These are phyloP conservation scores for Oryzias celebensis DNA, from an alignment of 2,113 vertebrate genomes.

Conservation along the genomic window DNA sequence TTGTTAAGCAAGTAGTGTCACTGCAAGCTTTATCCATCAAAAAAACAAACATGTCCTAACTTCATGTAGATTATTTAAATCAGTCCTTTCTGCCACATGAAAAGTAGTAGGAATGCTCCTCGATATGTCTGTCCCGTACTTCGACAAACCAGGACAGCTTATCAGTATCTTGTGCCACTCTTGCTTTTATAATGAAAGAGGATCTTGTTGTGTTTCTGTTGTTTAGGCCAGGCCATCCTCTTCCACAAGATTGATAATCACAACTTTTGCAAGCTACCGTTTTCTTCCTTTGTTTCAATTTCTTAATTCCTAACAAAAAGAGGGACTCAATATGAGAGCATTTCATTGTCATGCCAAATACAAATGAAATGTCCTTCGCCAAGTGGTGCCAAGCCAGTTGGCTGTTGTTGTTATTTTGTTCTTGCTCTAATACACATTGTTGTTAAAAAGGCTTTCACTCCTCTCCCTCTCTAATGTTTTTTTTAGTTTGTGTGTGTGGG, in stretches of 20 bases:
- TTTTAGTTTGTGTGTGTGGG: conserved; percentile 33
- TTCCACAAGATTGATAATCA: conserved; percentile 32
- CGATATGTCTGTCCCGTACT: conserved; percentile 12
- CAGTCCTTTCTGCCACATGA: neutral
- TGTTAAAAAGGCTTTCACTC: conserved; percentile 57
- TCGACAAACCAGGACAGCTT: conserved; percentile 11
- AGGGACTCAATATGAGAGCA: conserved; percentile 14
- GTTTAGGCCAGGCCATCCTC: conserved; percentile 1
- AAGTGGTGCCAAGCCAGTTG: conserved; percentile 73
- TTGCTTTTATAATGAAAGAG: conserved; percentile 25
- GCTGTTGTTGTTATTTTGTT: conserved; percentile 67
- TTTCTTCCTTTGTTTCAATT: conserved; percentile 15
- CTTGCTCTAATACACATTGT: conserved; percentile 63
- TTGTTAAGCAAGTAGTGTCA: too few species aligned
- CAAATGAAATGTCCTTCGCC: conserved; percentile 61
- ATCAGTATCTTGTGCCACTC: conserved; percentile 23
- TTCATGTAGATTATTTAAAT: conserved; percentile 11
- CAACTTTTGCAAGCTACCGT: conserved; percentile 20
- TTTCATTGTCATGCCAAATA: conserved; percentile 70
- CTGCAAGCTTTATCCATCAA: too few species aligned
- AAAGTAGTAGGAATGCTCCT: neutral
- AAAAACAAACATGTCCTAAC: neutral
- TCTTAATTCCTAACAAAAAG: conserved; percentile 42
- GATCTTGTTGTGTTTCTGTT: conserved; percentile 31
- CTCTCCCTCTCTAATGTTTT: conserved; percentile 25